Evolutionary conservation across 2,113 vertebrate genomes (phyloP), one percentile per base, ranked within the genome.

Genomic region (Leiothrix lutea): DNA sequence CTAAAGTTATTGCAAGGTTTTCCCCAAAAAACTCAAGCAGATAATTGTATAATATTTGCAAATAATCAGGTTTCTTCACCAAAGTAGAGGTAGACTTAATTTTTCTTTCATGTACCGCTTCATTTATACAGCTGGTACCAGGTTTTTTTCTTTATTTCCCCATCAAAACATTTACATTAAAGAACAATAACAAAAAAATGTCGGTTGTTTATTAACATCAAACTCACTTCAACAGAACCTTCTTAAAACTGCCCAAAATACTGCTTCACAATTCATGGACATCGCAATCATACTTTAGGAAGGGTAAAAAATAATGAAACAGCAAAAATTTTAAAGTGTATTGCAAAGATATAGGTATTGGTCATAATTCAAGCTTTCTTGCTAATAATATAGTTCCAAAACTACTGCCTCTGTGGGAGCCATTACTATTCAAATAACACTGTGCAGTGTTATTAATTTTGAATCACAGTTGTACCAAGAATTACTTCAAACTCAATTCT

Each of bases 401-500:
- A 31, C 78, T 93, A 83, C 67, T 93, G 70, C 71, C 35, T 95
- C 91, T 83, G 26, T 77, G 74, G 81, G 80, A 96, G 77, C 66
- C 18, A 86, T 90, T 95, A 80, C 58, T 92, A 79, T 92, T 95
- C 85, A 67, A 91, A 93, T 87, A 95, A 88, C 50, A 79, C n/a
- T 60, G 53, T 75, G 50, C 57, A 92, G 65, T 51, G 23, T 65
- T 92, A 92, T 45, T 92, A 6, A 36, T 91, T 82, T 65, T 65
- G 77, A 92, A 89, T 90, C 18, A 4, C 1, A 4, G 19, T 47
- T 70, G 64, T 38, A 78, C 56, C 36, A 86, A 58, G 66, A 92
- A 90, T 95, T 92, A 91, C 82, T 94, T 88, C 82, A 90, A 85
- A 94, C 78, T 88, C 88, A 86, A 50, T 92, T 94, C 58, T 84